These are phyloP conservation scores for Scophthalmus maximus DNA, from an alignment of 2,113 vertebrate genomes.

Conservation along the genomic window DNA sequence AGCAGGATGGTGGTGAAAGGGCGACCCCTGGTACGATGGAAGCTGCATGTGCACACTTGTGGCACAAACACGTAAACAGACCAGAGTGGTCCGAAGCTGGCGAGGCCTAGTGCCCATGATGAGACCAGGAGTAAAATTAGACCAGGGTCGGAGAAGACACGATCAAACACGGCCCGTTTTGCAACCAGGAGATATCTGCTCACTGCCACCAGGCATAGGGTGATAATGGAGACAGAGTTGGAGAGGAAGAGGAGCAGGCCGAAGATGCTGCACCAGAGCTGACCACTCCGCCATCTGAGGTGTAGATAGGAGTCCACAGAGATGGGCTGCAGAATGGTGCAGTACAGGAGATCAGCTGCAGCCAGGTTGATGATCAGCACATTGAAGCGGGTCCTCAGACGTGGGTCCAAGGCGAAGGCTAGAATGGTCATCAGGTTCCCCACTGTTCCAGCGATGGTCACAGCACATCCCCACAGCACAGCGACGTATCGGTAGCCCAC, in stretches of 20 bases:
- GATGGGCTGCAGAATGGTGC: conserved; percentile 87
- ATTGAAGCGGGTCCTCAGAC: conserved; percentile 88
- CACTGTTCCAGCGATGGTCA: conserved; percentile 82
- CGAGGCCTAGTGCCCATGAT: conserved; percentile 82
- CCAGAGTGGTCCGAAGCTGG: conserved; percentile 88
- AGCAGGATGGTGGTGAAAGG: conserved; percentile 89
- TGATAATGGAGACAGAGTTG: conserved; percentile 90
- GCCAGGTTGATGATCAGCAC: conserved; percentile 89
- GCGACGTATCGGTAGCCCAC: conserved; percentile 86
- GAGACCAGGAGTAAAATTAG: conserved; percentile 74
- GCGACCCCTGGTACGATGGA: conserved; percentile 85
- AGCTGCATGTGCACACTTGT: conserved; percentile 92
- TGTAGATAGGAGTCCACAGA: conserved; percentile 88
- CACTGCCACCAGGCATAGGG: conserved; percentile 86
- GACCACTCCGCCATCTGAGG: conserved; percentile 84
- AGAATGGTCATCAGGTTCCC: conserved; percentile 89
- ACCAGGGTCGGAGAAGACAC: conserved; percentile 79
- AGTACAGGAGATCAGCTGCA: conserved; percentile 88
- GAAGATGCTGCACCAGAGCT: conserved; percentile 85
- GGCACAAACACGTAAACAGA: conserved; percentile 84
- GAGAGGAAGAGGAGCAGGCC: conserved; percentile 88
- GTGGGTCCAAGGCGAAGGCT: conserved; percentile 81
- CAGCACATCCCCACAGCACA: conserved; percentile 85
- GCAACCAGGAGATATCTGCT: conserved; percentile 88
- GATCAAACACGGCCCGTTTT: conserved; percentile 80